phyloP scores from a whole-genome alignment of 1,140 invertebrate genomes.

The Latrodectus geometricus region DNA sequence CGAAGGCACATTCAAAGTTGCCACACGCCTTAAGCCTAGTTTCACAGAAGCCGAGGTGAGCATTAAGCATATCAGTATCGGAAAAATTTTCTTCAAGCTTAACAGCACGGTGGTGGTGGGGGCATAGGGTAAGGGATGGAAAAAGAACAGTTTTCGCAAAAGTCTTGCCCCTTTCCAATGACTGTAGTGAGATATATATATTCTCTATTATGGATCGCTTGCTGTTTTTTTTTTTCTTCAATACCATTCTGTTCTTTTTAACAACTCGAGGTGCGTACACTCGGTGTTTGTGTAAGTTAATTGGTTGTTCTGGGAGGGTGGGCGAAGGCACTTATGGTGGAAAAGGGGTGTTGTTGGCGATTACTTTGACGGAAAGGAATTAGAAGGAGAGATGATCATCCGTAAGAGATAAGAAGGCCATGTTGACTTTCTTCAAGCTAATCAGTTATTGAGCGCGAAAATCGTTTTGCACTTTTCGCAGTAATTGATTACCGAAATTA shows the following conservation, averaged over 20 bases:
- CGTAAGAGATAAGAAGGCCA: conserved; percentile 24
- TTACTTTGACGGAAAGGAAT: conserved; percentile 17
- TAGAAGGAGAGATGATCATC: conserved; percentile 24
- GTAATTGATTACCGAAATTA: conserved; percentile 61
- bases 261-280: background rate
- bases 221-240: background rate
- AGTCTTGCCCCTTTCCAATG: background rate
- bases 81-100: conserved; percentile 54
- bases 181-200: background rate
- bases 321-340: conserved; percentile 9
- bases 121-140: conserved; percentile 19
- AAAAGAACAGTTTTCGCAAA: background rate
- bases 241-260: background rate
- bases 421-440: conserved; percentile 50
- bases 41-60: conserved; percentile 10
- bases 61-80: conserved; percentile 57
- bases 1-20: conserved; percentile 41
- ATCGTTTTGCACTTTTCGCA: background rate
- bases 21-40: conserved; percentile 19
- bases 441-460: conserved; percentile 51
- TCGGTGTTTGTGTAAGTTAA: conserved; percentile 55
- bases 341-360: background rate
- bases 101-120: background rate
- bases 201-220: conserved; percentile 48
- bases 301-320: conserved; percentile 29